These are phyloP conservation scores for Hyperoplus lanceolatus DNA, from an alignment of 2,797 vertebrate genomes.

Conservation along the genomic window DNA sequence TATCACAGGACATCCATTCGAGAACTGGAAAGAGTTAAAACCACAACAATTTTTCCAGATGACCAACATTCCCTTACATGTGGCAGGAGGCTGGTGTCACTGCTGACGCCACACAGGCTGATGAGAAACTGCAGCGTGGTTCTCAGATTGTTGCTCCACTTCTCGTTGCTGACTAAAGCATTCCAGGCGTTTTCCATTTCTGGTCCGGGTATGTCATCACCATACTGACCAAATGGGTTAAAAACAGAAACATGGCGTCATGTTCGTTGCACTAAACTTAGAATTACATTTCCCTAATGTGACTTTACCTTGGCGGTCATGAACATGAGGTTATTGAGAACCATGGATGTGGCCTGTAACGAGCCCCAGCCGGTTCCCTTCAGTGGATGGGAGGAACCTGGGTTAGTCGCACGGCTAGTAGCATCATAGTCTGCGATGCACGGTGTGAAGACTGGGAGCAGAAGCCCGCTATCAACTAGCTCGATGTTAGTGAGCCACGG, in stretches of 20 bases:
- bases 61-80: conserved; percentile 85
- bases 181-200: conserved; percentile 99
- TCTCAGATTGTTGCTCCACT: conserved; percentile 96
- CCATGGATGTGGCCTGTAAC: conserved; percentile 93
- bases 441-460: conserved; percentile 90
- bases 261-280: conserved; percentile 4
- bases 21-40: conserved; percentile 6
- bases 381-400: conserved; percentile 82
- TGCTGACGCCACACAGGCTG: conserved; percentile 97
- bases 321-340: conserved; percentile 99
- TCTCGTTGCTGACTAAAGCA: conserved; percentile 94
- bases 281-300: not conserved
- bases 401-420: conserved; percentile 82
- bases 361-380: conserved; percentile 97
- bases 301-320: conserved; percentile 95
- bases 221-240: conserved; percentile 86
- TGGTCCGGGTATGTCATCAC: conserved; percentile 94
- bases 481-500: conserved; percentile 98
- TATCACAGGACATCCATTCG: conserved; percentile 1
- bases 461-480: conserved; percentile 92
- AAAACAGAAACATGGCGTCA: conserved; percentile 5
- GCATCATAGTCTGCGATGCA: conserved; percentile 90
- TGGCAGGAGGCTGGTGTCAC: conserved; percentile 93
- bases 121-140: conserved; percentile 96
- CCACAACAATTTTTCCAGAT: not conserved